phyloP scores from a whole-genome alignment of 2,888 invertebrate species.

The Phasia obesa region DNA sequence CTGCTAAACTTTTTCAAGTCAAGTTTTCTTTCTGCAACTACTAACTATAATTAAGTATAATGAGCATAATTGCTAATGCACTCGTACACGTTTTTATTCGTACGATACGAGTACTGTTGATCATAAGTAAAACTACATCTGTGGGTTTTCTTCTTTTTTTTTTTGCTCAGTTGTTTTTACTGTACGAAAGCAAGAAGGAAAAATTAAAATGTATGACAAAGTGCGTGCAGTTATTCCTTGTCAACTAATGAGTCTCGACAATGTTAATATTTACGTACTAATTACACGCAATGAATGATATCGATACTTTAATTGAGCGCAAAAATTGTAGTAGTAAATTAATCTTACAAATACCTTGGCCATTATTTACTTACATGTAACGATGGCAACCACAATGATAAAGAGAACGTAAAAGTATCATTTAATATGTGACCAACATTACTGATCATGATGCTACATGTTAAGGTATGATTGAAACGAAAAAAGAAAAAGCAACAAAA shows the following conservation, averaged over 20 bases:
- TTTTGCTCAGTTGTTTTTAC: conserved; percentile 19
- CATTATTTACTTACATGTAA: conserved; percentile 37
- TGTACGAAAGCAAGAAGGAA: conserved; percentile 73
- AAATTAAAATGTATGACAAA: conserved; percentile 82
- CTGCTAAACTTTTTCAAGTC: conserved; percentile 25
- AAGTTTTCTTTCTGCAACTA: conserved; percentile 53
- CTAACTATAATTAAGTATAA: conserved; percentile 81
- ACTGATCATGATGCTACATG: conserved; percentile 58
- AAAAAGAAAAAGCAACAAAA: background rate
- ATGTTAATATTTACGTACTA: conserved; percentile 76
- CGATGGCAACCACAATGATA: conserved; percentile 19
- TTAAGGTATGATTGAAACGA: conserved; percentile 15
- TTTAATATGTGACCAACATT: conserved; percentile 69
- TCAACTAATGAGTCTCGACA: conserved; percentile 74
- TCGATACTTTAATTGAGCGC: conserved; percentile 80
- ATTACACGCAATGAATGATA: conserved; percentile 78
- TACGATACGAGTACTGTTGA: background rate
- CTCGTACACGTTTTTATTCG: conserved; percentile 64
- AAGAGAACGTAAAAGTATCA: conserved; percentile 50
- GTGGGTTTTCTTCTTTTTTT: conserved; percentile 46
- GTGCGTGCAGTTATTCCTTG: conserved; percentile 82
- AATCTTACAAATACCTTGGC: conserved; percentile 62
- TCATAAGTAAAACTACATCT: conserved; percentile 38
- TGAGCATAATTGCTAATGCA: conserved; percentile 81
- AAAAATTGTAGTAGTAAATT: conserved; percentile 70